phyloP scores from a whole-genome alignment of 2,113 vertebrate genomes.

The Gadus chalcogrammus region DNA sequence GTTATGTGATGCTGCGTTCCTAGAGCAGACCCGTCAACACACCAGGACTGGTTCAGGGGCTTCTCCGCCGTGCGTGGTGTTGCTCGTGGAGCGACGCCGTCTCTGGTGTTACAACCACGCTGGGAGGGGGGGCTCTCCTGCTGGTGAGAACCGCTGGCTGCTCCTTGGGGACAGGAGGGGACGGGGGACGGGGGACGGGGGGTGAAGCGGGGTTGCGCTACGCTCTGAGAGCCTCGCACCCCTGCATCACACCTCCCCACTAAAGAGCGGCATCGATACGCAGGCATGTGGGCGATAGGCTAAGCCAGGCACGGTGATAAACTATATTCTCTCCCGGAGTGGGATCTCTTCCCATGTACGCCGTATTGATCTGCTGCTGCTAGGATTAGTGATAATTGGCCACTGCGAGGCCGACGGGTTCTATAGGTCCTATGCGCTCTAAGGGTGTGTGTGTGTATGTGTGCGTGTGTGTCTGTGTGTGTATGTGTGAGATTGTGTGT shows the following conservation, averaged over 20 bases:
- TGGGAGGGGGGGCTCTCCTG: slow-evolving; percentile 22
- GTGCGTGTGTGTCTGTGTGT: slow-evolving; percentile 8
- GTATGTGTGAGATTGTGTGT: slow-evolving; percentile 3
- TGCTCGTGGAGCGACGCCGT: background rate
- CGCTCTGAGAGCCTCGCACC: slow-evolving; percentile 19
- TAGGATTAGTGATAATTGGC: slow-evolving; percentile 41
- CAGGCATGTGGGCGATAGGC: background rate
- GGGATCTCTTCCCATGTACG: slow-evolving; percentile 9
- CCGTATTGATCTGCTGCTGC: slow-evolving; percentile 29
- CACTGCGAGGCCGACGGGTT: slow-evolving; percentile 36
- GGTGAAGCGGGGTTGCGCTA: too few species aligned
- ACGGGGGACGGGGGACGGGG: too few species aligned
- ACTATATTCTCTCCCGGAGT: slow-evolving; percentile 4
- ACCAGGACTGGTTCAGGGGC: background rate
- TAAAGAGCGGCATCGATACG: background rate
- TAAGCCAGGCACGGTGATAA: background rate
- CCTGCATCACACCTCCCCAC: slow-evolving; percentile 41
- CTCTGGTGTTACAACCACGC: background rate
- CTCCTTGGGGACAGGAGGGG: too few species aligned
- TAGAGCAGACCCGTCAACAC: background rate
- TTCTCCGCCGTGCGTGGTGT: background rate
- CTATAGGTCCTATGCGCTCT: slow-evolving; percentile 14
- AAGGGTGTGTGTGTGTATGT: too few species aligned
- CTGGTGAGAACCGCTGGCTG: background rate
- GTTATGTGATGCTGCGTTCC: background rate